Evolutionary conservation across 2,113 vertebrate genomes (phyloP).

Genomic region (Chunga burmeisteri): DNA sequence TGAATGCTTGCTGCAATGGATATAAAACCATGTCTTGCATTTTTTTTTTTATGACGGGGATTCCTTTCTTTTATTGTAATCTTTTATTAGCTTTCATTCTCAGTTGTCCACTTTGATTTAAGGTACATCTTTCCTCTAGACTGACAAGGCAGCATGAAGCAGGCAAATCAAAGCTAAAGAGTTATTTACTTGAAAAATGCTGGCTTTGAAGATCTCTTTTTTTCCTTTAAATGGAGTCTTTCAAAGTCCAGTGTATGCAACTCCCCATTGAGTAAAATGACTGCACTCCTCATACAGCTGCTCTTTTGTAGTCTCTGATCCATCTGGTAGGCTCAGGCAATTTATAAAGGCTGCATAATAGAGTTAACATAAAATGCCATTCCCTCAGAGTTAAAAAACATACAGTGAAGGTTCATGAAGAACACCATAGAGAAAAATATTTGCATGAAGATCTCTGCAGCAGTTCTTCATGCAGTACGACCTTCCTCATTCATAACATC

Average conservation of each 20-base stretch:
- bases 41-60: not conserved
- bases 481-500: not conserved
- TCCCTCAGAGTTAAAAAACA: not conserved
- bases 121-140: slow-evolving; percentile 9
- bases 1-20: not conserved
- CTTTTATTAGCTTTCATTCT: slow-evolving; percentile 53
- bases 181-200: slow-evolving; percentile 59
- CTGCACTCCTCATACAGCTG: not conserved
- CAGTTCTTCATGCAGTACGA: not conserved
- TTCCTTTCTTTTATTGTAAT: slow-evolving; percentile 33
- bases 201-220: slow-evolving; percentile 27
- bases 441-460: not conserved
- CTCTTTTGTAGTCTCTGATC: not conserved
- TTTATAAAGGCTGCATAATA: not conserved
- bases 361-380: not conserved
- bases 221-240: slow-evolving; percentile 6
- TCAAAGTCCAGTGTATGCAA: slow-evolving; percentile 35
- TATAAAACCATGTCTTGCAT: not conserved
- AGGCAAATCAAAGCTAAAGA: slow-evolving; percentile 50
- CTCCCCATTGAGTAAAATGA: slow-evolving; percentile 18
- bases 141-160: slow-evolving; percentile 35
- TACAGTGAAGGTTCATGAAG: not conserved
- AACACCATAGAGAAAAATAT: not conserved
- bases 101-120: slow-evolving; percentile 58
- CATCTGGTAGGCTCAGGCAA: not conserved